Percentiles rank a stretch among this genome's conserved stretches.
phyloP scores from a whole-genome alignment of 1,140 invertebrate genomes.

The Heliconius nattereri region DNA sequence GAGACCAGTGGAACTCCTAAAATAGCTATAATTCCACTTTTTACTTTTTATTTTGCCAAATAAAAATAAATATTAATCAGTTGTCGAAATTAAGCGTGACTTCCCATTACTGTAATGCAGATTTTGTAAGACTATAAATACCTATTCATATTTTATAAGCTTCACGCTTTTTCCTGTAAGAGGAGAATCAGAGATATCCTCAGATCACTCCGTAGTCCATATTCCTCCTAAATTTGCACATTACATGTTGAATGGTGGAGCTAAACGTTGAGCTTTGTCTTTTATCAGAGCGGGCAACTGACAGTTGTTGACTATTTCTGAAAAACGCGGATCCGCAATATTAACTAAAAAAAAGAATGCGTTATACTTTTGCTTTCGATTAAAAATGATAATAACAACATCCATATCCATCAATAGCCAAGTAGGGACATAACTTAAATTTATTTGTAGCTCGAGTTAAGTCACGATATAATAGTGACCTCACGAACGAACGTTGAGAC shows the following conservation, averaged over 20 bases:
- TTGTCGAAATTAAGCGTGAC: neutral
- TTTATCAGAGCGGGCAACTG: too few relatives aligned
- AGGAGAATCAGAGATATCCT: too few relatives aligned
- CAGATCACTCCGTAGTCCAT: too few relatives aligned
- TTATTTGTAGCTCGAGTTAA: constrained; percentile 7
- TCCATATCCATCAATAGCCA: neutral
- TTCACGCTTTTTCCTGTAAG: too few relatives aligned
- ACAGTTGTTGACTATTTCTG: too few relatives aligned
- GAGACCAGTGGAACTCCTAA: neutral
- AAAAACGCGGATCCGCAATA: too few relatives aligned
- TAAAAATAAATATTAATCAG: neutral
- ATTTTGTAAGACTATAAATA: neutral
- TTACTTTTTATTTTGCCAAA: neutral
- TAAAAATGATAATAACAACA: neutral
- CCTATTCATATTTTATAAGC: neutral
- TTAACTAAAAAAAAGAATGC: neutral
- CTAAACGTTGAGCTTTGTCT: too few relatives aligned
- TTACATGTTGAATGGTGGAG: too few relatives aligned
- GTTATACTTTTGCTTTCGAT: neutral
- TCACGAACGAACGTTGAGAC: constrained; percentile 16
- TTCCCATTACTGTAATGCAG: neutral
- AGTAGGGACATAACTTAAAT: neutral
- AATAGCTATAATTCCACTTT: neutral
- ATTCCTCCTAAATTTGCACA: too few relatives aligned
- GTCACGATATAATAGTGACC: constrained; percentile 21